Evolutionary conservation across 2,797 vertebrate species (phyloP), one percentile per base, ranked within the genome.

Genomic region (Crenichthys baileyi): DNA sequence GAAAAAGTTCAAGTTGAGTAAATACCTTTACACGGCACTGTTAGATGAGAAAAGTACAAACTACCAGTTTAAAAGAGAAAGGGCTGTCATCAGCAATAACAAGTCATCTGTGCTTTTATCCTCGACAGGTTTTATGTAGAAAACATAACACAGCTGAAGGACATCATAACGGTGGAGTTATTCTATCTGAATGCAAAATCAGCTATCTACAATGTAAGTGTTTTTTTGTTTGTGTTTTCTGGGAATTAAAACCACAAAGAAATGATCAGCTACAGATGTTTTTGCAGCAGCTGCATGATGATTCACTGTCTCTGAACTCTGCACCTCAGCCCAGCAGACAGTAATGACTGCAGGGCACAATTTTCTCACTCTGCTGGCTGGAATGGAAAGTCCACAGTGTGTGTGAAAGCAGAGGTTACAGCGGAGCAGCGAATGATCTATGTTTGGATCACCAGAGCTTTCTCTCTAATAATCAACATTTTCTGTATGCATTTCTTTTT

Each of bases 131-230:
- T 94, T 95, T 99, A 99, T 91, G 97, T 99, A 41, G 98, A 99
- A 91, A 99, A 96, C 94, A 99, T 99, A 90, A 97, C 97, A 0
- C 97, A 97, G 89, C 93, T 99, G 41, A 99, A 98, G 92, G 98
- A 99, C 87, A 97, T 96, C 94, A 97, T 97, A 26, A 99, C 98
- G 0, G 97, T 99, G 79, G 97, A 99, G 91, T 90, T 99, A 58
- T 99, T 99, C 93, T 99, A 98, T 90, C 96, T 99, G 90, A 99
- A 99, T 68, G 98, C 98, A 5, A 99, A 98, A 91, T 95, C 97
- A 46, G 97, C 96, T 2, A 96, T 99, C 39, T 97, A 97, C 94
- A 97, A 97, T 90, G 98, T 99, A 95, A 97, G 95, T 92, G 22
- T 31, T 61, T 55, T 55, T 36, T 24, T 55, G 22, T 72, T 11